Evolutionary conservation across 2,113 vertebrate genomes (phyloP), one percentile per base, ranked within the genome.

Genomic region (Actinemys pallida): DNA sequence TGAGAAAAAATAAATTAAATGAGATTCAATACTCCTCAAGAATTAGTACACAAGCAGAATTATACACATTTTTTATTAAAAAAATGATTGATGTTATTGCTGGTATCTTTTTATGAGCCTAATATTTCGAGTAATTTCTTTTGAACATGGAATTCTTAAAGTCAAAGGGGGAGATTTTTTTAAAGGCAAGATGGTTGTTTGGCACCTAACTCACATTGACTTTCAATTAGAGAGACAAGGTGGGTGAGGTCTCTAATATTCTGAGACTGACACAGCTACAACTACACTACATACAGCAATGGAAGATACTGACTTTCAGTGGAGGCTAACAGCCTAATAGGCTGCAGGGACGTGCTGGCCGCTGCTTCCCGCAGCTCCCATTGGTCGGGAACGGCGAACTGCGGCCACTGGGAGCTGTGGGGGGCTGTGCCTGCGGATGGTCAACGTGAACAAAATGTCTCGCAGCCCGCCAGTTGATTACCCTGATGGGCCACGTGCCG

Each of bases 1-100:
- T 0, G 1, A 86, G 79, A 83, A 87, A 35, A 76, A 93, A 92
- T 6, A 81, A 24, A 24, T 75, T 95, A 91, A 94, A 91, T 72
- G 49, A 78, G 89, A 17, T 91, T 72, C 19, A n/a, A 90, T 87
- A 89, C 6, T 10, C 92, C 8, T 4, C 27, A 53, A 86, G 79
- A 95, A 90, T 92, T 91, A 90, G 39, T 54, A 86, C 45, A 72
- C 13, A 95, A 8, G 4, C 57, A 90, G 29, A 62, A 93, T 88
- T 39, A 79, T 1, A 92, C 39, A 82, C 53, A 90, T 78, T 92
- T 53, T 45, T 87, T 5, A 94, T 42, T 19, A 52, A 83, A 45
- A 72, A 57, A 45, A 0, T n/a, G 7, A 42, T 80, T 49, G 27
- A n/a, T 39, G 8, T 78, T 89, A 83, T 76, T 47, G 47, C 75